Conservation (phyloP, 37 sponge, comb jelly and placozoan species). For the Tethya wilhelma region DNA sequence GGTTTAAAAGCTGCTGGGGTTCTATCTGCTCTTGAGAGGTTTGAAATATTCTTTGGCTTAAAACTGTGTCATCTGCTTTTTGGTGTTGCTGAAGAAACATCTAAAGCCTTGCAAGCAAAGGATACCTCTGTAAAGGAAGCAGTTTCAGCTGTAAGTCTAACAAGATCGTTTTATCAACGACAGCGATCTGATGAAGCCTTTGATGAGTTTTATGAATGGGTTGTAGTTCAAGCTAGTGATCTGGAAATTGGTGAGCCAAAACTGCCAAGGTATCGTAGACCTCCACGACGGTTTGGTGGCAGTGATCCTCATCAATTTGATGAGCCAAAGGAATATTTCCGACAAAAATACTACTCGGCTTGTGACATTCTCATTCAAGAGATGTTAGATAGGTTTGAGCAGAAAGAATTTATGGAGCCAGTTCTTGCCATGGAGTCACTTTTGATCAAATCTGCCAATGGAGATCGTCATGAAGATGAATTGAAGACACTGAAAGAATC, state of each 20-base stretch:
- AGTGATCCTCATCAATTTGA: neutral
- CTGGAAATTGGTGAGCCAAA: slow-evolving; percentile 50
- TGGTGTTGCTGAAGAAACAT: slow-evolving; percentile 53
- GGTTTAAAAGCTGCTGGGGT: slow-evolving; percentile 65
- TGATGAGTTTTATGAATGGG: slow-evolving; percentile 19
- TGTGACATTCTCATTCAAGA: slow-evolving; percentile 14
- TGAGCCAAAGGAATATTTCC: neutral
- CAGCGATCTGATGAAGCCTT: slow-evolving; percentile 29
- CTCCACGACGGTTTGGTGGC: slow-evolving; percentile 30
- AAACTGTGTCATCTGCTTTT: slow-evolving; percentile 53
- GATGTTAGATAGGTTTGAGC: slow-evolving; percentile 52
- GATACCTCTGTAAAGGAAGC: slow-evolving; percentile 56
- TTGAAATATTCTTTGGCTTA: slow-evolving; percentile 60
- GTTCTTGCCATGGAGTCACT: slow-evolving; percentile 30
- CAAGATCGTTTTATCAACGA: slow-evolving; percentile 25
- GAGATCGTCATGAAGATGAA: slow-evolving; percentile 12
- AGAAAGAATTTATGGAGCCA: slow-evolving; percentile 14
- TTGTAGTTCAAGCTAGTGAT: slow-evolving; percentile 33
- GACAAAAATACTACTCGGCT: slow-evolving; percentile 1
- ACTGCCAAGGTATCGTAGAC: slow-evolving; percentile 46
- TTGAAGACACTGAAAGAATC: slow-evolving; percentile 27
- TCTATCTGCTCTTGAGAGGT: slow-evolving; percentile 50
- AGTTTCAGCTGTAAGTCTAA: slow-evolving; percentile 30
- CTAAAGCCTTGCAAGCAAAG: slow-evolving; percentile 51
- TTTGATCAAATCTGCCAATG: slow-evolving; percentile 58